A percentile compares a stretch with the other conserved stretches of the same genome.
phyloP scores from a whole-genome alignment of 1,140 invertebrate species.

The Battus philenor region DNA sequence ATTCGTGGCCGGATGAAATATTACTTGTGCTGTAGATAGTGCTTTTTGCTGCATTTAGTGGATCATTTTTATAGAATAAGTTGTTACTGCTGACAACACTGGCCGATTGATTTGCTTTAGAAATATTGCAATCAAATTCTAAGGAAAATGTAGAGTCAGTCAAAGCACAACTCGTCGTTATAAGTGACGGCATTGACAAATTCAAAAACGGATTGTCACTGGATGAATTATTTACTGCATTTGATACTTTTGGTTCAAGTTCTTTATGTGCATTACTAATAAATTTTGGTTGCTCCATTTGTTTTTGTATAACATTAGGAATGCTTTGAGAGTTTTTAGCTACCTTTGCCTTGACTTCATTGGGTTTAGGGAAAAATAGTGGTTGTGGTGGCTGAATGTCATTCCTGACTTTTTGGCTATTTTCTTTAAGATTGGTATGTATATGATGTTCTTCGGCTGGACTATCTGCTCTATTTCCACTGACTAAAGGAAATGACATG shows the following conservation, averaged over 20 bases:
- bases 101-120: constrained; percentile 47
- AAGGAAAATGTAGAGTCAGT: constrained; percentile 49
- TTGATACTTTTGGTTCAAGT: constrained; percentile 31
- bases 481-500: constrained; percentile 84
- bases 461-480: constrained; percentile 70
- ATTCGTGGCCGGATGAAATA: constrained; percentile 64
- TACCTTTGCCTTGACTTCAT: constrained; percentile 35
- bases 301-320: constrained; percentile 30
- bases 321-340: constrained; percentile 30
- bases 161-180: constrained; percentile 45
- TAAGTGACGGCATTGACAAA: constrained; percentile 48
- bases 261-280: constrained; percentile 30
- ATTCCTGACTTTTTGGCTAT: constrained; percentile 33
- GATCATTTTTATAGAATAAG: constrained; percentile 64
- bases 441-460: constrained; percentile 56
- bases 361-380: constrained; percentile 50
- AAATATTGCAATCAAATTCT: constrained; percentile 61
- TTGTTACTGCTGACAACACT: constrained; percentile 45
- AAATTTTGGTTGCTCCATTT: constrained; percentile 38
- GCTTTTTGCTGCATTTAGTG: constrained; percentile 55
- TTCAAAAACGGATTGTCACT: constrained; percentile 63
- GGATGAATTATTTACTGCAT: constrained; percentile 24
- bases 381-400: constrained; percentile 32
- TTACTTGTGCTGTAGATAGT: constrained; percentile 64
- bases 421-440: constrained; percentile 40